These are phyloP conservation scores for Arion vulgaris DNA, from an alignment of 1,140 invertebrate genomes.

Conservation along the genomic window DNA sequence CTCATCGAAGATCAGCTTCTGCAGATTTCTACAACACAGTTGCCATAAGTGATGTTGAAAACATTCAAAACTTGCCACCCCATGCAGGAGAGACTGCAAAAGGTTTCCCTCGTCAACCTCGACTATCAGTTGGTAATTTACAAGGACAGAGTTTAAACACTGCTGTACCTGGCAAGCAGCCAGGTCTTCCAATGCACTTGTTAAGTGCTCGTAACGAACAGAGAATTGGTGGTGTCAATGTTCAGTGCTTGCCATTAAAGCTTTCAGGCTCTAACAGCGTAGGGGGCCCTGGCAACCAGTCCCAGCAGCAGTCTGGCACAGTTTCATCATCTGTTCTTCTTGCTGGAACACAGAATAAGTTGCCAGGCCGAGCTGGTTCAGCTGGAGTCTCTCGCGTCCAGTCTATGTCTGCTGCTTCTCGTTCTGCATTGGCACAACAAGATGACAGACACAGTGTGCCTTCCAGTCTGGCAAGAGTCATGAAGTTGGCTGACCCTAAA, in stretches of 20 bases:
- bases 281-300: neutral
- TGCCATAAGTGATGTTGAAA: slow-evolving; percentile 41
- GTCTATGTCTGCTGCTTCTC: slow-evolving; percentile 35
- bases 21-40: slow-evolving; percentile 58
- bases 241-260: slow-evolving; percentile 54
- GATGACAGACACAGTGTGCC: slow-evolving; percentile 44
- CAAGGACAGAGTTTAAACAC: slow-evolving; percentile 30
- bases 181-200: slow-evolving; percentile 76
- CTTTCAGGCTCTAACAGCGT: slow-evolving; percentile 39
- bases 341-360: slow-evolving; percentile 35
- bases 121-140: slow-evolving; percentile 46
- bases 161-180: slow-evolving; percentile 45
- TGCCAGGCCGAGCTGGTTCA: slow-evolving; percentile 16
- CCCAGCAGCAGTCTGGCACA: slow-evolving; percentile 20
- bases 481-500: slow-evolving; percentile 58
- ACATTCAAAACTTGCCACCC: neutral
- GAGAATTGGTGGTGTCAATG: slow-evolving; percentile 76
- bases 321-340: slow-evolving; percentile 38
- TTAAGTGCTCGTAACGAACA: slow-evolving; percentile 88
- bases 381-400: slow-evolving; percentile 3
- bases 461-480: slow-evolving; percentile 47
- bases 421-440: slow-evolving; percentile 33
- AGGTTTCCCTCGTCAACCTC: slow-evolving; percentile 37
- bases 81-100: slow-evolving; percentile 14
- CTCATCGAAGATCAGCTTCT: slow-evolving; percentile 60